These are phyloP conservation scores for Ctenosaura bakeri DNA, from an alignment of 2,797 vertebrate genomes.

Conservation along the genomic window DNA sequence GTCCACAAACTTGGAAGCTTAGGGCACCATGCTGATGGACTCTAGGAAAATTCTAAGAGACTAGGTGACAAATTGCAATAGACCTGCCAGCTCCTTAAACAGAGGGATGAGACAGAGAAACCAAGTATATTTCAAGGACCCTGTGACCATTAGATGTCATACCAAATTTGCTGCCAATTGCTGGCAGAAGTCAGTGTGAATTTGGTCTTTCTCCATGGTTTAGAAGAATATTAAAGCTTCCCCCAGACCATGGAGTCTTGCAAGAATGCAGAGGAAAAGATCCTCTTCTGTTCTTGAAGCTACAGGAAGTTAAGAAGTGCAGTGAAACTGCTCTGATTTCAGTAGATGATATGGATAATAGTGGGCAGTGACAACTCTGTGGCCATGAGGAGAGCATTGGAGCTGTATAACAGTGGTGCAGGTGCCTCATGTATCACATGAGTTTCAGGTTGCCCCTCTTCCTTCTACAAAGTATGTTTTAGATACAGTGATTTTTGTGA, in stretches of 20 bases:
- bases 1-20: no score
- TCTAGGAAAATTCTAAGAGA: no score
- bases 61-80: no score
- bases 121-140: neutral
- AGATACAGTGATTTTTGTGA: neutral
- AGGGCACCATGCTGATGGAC: no score
- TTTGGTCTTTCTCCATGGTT: neutral
- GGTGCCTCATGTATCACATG: no score
- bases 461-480: neutral
- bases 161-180: neutral
- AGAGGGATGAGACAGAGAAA: no score
- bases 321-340: neutral
- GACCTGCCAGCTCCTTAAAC: neutral
- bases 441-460: no score
- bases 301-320: neutral
- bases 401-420: neutral
- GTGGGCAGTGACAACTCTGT: neutral
- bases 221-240: neutral
- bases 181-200: neutral
- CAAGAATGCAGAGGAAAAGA: neutral
- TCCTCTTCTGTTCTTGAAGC: neutral
- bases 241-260: neutral
- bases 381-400: neutral
- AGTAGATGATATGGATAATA: neutral
- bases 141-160: neutral